A percentile compares a stretch with the other conserved stretches of the same genome.
These are phyloP conservation scores for Enteromius thamalakanensis DNA, from an alignment of 2,797 vertebrate species.

Conservation along the genomic window DNA sequence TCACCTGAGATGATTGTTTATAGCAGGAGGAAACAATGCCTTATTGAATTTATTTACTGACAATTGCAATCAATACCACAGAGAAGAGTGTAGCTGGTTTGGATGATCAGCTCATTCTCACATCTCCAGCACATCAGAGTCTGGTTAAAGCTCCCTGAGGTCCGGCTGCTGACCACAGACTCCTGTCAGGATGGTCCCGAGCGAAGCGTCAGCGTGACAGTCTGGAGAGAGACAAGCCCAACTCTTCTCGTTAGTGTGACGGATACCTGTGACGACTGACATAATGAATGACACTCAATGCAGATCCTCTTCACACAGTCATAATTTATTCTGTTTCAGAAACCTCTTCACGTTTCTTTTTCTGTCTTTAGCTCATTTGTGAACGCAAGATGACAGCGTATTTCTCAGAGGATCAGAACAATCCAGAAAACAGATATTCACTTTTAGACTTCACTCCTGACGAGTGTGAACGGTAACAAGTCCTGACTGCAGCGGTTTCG, in stretches of 20 bases:
- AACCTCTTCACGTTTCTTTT: slow-evolving; percentile 17
- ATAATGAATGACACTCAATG: slow-evolving; percentile 57
- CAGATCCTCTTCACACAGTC: slow-evolving; percentile 30
- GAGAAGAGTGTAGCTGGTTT: background rate
- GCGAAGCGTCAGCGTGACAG: slow-evolving; percentile 58
- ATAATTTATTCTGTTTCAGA: slow-evolving; percentile 53
- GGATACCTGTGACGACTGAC: slow-evolving; percentile 59
- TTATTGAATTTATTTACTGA: background rate
- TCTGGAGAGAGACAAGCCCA: slow-evolving; percentile 28
- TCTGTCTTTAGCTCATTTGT: slow-evolving; percentile 30
- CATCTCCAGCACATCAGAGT: background rate
- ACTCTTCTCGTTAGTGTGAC: slow-evolving; percentile 55
- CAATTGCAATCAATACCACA: background rate
- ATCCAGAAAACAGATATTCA: background rate
- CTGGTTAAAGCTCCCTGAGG: background rate
- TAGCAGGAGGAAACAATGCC: background rate
- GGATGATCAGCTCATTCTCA: background rate
- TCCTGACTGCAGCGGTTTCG: background rate
- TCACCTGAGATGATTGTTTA: background rate
- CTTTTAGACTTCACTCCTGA: slow-evolving; percentile 24
- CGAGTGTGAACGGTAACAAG: slow-evolving; percentile 26
- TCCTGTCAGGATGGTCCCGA: slow-evolving; percentile 51
- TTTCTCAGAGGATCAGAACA: slow-evolving; percentile 14
- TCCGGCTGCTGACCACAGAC: slow-evolving; percentile 18
- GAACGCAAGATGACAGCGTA: background rate